Base-by-base conservation (phyloP, 2,888 invertebrate genomes). In the Platerodrilus igneus region DNA sequence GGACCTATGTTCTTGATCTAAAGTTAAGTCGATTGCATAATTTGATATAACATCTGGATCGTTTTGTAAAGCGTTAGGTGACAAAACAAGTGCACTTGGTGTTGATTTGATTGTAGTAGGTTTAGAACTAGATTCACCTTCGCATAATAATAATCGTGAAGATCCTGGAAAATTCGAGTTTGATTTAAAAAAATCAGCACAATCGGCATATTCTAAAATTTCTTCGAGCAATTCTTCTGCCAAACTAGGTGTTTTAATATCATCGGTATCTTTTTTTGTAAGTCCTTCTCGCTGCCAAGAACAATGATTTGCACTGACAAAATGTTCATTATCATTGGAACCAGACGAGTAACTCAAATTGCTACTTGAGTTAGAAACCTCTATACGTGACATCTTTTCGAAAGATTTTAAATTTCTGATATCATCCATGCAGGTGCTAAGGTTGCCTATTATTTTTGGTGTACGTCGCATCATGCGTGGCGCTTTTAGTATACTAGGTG, bases 401-500 rank as follows among this genome's bases (percentile, higher is more conserved):
- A 75, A 76, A 51, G 72, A 72, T 44, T 73, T 68, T 31, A 76
- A 60, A 41, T 72, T 78, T 52, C 75, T 72, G 20, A 74, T 74
- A 53, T 81, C 80, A 56, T 81, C 80, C 27, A 79, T 81, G 58
- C 81, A 81, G 13, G 75, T 78, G 19, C 79, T 75, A 26, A 81
- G 63, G 58, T 76, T 80, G 50, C 78, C 79, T 27, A 72, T 71
- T 40, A 81, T 79, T 56, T 80, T 81, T 0, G 79, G 79, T 1
- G 81, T 80, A 11, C 81, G 67, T 21, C 79, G 68, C 72, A 81
- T 75, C 13, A 79, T 73, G 52, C 75, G 73, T 1, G 77, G 75
- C 8, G 76, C 74, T 41, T 69, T 69, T 47, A 72, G 41, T 4
- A 50, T 51, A 19, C 52, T 48, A 25, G 51, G 16, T 2, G 41